Base-by-base conservation (phyloP, 2,888 invertebrate species). In the Tiliacea aurago region DNA sequence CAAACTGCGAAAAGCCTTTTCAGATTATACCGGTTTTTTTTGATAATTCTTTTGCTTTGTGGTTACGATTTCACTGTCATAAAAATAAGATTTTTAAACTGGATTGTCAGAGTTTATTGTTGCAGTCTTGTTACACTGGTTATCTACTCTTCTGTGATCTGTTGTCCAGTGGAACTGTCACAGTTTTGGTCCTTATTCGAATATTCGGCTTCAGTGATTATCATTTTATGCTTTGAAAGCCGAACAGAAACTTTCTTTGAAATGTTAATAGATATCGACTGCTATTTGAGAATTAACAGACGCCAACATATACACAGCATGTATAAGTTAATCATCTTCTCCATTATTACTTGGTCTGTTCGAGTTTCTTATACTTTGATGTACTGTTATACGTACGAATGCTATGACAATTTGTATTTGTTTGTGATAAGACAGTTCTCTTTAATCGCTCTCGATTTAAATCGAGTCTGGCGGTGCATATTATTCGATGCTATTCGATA, bases 381-480 rank as follows among this genome's bases (percentile, higher is more conserved):
- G 2, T 93, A 91, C 63, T 95, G 94, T 66, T 47, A 77, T 0
- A 82, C 80, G 0, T 88, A 89, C 65, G 13, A 70, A 0, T 95
- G 94, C 58, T 93, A 88, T 33, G 76, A 86, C 1, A 64, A 84
- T 37, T 70, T 93, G 0, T 1, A 28, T 15, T 71, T 90, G 2
- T 95, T 90, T 72, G 18, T 90, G 0, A 76, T 95, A 0, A 91
- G 91, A 65, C 87, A 92, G 43, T 87, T 92, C n/a, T 91, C 93
- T 1, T 86, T 93, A 3, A 78, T 94, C 7, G 91, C 94, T 20
- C 88, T 96, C 18, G 95, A 96, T 86, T 80, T 94, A 5, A 94
- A 92, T 82, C 87, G 95, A 76, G 92, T 94, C 0, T 95, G 95
- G 95, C 88, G 96, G 55, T 94, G 92, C 71, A 83, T 92, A 20